Conservation (phyloP, 2,888 invertebrate genomes). For the Rambutsinella grinnellia region DNA sequence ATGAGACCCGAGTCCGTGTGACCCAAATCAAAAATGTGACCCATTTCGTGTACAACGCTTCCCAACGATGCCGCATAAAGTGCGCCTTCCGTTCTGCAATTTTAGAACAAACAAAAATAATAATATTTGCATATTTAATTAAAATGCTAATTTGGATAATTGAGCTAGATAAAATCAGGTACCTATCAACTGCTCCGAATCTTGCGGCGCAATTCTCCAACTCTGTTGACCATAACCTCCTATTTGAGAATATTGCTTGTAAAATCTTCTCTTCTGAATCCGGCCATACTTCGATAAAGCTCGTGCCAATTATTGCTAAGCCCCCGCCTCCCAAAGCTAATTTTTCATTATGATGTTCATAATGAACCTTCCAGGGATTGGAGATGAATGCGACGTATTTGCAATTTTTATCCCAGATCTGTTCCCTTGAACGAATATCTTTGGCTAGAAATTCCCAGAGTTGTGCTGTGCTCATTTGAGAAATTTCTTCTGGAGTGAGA, state of each 20-base stretch:
- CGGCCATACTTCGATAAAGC: constrained; percentile 93
- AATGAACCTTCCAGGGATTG: constrained; percentile 83
- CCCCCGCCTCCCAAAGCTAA: constrained; percentile 85
- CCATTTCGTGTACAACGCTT: constrained; percentile 81
- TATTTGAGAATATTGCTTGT: constrained; percentile 47
- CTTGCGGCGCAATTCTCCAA: constrained; percentile 83
- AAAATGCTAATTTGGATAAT: background rate
- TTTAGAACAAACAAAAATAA: constrained; percentile 5
- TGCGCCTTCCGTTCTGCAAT: constrained; percentile 23
- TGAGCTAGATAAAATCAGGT: background rate
- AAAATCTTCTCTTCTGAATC: constrained; percentile 78
- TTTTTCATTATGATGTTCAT: constrained; percentile 37
- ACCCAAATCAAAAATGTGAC: constrained; percentile 94
- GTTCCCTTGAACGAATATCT: constrained; percentile 81
- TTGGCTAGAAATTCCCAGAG: constrained; percentile 88
- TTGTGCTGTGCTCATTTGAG: constrained; percentile 81
- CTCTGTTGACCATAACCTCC: constrained; percentile 74
- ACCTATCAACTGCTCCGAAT: constrained; percentile 47
- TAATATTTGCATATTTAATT: background rate
- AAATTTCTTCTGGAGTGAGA: constrained; percentile 79
- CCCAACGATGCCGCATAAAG: constrained; percentile 35
- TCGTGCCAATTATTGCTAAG: constrained; percentile 90
- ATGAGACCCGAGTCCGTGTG: constrained; percentile 93
- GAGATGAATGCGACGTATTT: constrained; percentile 93
- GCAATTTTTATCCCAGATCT: constrained; percentile 76